Conservation (phyloP, 1,140 invertebrate genomes). For the Thaumatotibia leucotreta region DNA sequence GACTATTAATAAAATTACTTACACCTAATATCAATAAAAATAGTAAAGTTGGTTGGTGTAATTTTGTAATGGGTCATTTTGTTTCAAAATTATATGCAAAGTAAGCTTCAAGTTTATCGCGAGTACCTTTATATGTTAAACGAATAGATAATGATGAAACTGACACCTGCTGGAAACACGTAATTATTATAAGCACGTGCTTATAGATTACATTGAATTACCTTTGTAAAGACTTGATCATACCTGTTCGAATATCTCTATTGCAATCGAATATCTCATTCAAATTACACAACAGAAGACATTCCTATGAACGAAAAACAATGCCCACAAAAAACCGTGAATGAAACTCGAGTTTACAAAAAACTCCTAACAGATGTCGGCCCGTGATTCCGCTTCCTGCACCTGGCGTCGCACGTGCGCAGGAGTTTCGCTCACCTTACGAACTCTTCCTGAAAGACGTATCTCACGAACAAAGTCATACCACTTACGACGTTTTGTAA, state of each 20-base stretch:
- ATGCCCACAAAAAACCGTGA: neutral
- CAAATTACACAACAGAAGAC: neutral
- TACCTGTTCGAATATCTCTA: neutral
- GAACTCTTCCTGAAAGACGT: neutral
- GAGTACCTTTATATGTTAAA: too few species aligned
- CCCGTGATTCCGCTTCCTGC: conserved; percentile 11
- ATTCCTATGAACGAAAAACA: neutral
- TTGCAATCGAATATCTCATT: neutral
- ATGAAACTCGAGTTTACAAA: neutral
- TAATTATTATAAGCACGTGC: neutral
- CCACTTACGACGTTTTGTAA: neutral
- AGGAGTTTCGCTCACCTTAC: neutral
- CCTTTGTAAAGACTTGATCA: neutral
- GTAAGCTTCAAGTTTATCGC: neutral
- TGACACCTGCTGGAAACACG: neutral
- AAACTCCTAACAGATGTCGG: conserved; percentile 4
- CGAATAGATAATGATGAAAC: neutral
- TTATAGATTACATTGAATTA: neutral
- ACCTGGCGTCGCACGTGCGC: conserved; percentile 9
- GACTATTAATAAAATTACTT: too few species aligned
- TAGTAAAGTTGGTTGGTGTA: too few species aligned
- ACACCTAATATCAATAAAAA: too few species aligned
- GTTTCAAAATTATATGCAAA: neutral
- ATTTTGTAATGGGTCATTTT: too few species aligned
- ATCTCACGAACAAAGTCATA: neutral